A percentile compares a stretch with the other conserved stretches of the same genome.
These are phyloP conservation scores for Hypomecis atomaria DNA, from an alignment of 2,888 invertebrate genomes.

Conservation along the genomic window DNA sequence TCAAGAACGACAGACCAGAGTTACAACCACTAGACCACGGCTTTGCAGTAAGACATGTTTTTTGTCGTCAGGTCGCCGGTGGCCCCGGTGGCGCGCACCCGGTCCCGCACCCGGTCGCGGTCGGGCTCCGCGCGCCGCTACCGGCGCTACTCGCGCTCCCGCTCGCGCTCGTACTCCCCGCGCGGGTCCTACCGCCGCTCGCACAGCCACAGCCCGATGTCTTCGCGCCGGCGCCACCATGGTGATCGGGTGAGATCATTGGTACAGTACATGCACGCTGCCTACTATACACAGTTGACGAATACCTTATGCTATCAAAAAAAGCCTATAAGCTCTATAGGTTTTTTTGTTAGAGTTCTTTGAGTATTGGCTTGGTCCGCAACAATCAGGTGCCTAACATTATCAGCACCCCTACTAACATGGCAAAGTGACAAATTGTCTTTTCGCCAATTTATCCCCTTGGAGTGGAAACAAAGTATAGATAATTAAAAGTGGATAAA, in stretches of 20 bases:
- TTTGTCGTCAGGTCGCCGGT: conserved; percentile 26
- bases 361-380: too few relatives aligned
- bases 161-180: conserved; percentile 87
- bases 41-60: neutral
- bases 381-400: too few relatives aligned
- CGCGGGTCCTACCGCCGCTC: conserved; percentile 86
- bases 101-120: conserved; percentile 81
- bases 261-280: conserved; percentile 33
- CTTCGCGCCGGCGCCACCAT: conserved; percentile 90
- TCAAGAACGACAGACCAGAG: neutral
- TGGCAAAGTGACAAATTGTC: too few relatives aligned
- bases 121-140: conserved; percentile 84
- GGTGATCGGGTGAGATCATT: conserved; percentile 87
- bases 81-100: conserved; percentile 46
- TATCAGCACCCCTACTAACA: too few relatives aligned
- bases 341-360: too few relatives aligned
- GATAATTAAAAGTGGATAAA: too few relatives aligned
- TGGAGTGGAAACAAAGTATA: too few relatives aligned
- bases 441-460: too few relatives aligned
- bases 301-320: conserved; percentile 33
- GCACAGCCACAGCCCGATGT: conserved; percentile 92
- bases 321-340: too few relatives aligned
- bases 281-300: conserved; percentile 37
- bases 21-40: too few relatives aligned
- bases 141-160: conserved; percentile 87